Evolutionary conservation across 2,797 vertebrate species (phyloP).

Genomic region (Anableps anableps): DNA sequence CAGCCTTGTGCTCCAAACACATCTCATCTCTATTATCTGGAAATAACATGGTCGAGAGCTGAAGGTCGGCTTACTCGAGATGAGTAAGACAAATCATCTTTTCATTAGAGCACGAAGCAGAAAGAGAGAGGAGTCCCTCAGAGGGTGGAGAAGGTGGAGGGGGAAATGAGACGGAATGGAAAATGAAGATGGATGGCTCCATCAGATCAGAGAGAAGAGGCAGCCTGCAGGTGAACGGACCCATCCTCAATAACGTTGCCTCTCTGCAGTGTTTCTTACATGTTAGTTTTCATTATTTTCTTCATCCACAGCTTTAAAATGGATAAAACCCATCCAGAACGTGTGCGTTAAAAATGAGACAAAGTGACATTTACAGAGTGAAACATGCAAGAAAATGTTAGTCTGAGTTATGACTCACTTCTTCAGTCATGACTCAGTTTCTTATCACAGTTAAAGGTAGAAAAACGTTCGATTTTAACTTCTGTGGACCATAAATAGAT

Average conservation of each 20-base stretch:
- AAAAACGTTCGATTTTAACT: neutral
- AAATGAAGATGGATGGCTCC: conserved; percentile 47
- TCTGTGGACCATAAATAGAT: neutral
- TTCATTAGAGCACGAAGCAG: conserved; percentile 39
- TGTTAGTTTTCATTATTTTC: neutral
- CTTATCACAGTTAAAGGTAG: neutral
- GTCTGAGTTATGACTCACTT: neutral
- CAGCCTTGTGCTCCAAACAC: conserved; percentile 29
- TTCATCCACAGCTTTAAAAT: neutral
- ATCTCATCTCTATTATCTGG: conserved; percentile 55
- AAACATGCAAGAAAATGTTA: neutral
- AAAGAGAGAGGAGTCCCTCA: neutral
- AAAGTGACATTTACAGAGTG: conserved; percentile 3
- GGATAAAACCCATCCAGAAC: neutral
- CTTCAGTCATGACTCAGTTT: neutral
- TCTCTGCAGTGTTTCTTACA: neutral
- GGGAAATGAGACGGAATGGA: conserved; percentile 51
- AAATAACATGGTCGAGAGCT: conserved; percentile 52
- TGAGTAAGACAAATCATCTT: conserved; percentile 67
- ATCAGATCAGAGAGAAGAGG: conserved; percentile 1
- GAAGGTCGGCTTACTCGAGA: conserved; percentile 40
- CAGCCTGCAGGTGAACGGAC: conserved; percentile 24
- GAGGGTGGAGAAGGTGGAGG: conserved; percentile 19
- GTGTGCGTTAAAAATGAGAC: neutral
- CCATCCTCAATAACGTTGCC: neutral